Conservation (phyloP, 2,113 vertebrate genomes). For the Lanius collurio region DNA sequence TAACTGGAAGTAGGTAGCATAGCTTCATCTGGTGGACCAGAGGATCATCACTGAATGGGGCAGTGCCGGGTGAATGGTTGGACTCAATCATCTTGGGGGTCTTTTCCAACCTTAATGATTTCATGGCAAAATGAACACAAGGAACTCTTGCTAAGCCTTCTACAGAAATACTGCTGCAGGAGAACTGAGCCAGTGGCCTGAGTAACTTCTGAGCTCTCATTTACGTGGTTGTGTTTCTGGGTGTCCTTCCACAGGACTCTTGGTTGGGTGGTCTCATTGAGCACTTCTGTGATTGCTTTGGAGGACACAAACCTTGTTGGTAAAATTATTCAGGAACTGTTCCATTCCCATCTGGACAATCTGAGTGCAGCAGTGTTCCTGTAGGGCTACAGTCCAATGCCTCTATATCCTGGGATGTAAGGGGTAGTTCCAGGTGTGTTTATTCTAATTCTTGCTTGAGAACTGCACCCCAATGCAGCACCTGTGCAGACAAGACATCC, state of each 20-base stretch:
- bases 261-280: neutral
- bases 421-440: neutral
- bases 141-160: neutral
- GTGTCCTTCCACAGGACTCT: neutral
- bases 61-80: neutral
- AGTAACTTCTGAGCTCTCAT: neutral
- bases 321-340: neutral
- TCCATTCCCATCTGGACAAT: neutral
- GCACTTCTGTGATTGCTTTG: neutral
- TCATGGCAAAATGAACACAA: neutral
- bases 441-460: neutral
- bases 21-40: neutral
- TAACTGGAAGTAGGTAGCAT: neutral
- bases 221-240: neutral
- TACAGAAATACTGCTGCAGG: neutral
- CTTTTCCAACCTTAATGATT: neutral
- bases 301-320: neutral
- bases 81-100: neutral
- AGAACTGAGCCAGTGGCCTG: neutral
- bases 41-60: neutral
- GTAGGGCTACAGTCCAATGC: neutral
- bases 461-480: neutral
- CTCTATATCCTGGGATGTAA: neutral
- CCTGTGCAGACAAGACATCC: neutral
- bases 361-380: neutral